phyloP scores from a whole-genome alignment of 2,797 vertebrate genomes.

The Tenualosa thibaudeaui region DNA sequence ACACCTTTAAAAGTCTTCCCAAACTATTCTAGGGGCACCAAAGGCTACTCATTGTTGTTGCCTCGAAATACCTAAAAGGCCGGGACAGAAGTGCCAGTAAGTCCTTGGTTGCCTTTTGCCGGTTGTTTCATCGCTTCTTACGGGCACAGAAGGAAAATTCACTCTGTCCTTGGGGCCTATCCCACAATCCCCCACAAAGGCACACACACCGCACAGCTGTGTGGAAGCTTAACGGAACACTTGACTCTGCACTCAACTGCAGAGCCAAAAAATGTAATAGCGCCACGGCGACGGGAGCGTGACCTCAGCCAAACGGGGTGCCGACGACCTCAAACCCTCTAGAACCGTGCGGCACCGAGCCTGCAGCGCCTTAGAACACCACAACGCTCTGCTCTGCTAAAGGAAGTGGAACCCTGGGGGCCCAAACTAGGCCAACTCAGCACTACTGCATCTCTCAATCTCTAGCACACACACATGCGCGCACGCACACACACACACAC shows the following conservation, averaged over 20 bases:
- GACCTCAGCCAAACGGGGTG: not conserved
- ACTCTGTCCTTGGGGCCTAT: not conserved
- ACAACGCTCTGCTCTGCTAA: not conserved
- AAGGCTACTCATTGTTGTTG: no score
- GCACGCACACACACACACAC: conserved; percentile 41
- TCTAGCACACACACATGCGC: conserved; percentile 46
- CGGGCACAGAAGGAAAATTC: not conserved
- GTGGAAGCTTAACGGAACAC: not conserved
- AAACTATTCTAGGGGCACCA: no score
- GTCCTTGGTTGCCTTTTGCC: not conserved
- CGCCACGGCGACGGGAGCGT: not conserved
- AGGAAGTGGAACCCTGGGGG: not conserved
- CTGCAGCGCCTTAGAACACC: not conserved
- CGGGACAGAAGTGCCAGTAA: no score
- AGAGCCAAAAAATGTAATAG: not conserved
- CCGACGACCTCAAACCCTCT: not conserved
- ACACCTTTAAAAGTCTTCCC: no score
- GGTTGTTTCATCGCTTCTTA: not conserved
- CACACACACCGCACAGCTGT: not conserved
- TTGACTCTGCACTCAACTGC: not conserved
- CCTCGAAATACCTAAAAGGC: no score
- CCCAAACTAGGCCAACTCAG: not conserved
- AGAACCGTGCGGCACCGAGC: not conserved
- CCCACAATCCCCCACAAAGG: not conserved
- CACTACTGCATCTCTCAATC: not conserved